Conservation (phyloP, 2,797 vertebrate species). For the Pangasius mekongensis region DNA sequence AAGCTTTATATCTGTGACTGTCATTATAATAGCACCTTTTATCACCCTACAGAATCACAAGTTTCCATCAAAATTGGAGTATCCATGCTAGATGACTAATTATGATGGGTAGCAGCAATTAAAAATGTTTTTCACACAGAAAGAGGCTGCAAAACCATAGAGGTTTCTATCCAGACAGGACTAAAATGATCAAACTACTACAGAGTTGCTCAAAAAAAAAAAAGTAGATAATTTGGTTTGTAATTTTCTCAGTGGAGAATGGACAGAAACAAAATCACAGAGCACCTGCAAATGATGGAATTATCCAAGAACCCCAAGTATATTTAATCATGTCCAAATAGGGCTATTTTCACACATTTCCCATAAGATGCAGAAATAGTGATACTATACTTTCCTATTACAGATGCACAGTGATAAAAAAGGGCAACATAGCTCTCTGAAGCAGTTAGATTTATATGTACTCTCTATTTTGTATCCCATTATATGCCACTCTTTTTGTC, state of each 20-base stretch:
- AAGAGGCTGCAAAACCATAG: background rate
- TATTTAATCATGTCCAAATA: slow-evolving; percentile 10
- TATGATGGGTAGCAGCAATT: background rate
- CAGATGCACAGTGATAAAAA: background rate
- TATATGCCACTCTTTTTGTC: background rate
- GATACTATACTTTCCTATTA: background rate
- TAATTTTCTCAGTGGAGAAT: slow-evolving; percentile 4
- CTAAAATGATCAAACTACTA: background rate
- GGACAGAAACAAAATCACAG: background rate
- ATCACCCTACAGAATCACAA: background rate
- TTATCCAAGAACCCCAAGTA: background rate
- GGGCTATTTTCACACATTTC: slow-evolving; percentile 6
- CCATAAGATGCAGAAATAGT: background rate
- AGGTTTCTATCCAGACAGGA: background rate
- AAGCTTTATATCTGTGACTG: background rate
- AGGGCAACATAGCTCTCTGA: background rate
- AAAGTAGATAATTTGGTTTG: background rate
- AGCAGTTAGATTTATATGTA: background rate
- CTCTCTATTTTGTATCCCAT: background rate
- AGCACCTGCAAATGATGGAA: slow-evolving; percentile 16
- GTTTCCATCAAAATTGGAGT: background rate
- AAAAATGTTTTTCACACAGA: background rate
- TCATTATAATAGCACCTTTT: background rate
- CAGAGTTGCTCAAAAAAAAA: background rate
- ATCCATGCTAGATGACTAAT: background rate